phyloP scores from a whole-genome alignment of 2,888 invertebrate species.

The Schizaphis graminum region DNA sequence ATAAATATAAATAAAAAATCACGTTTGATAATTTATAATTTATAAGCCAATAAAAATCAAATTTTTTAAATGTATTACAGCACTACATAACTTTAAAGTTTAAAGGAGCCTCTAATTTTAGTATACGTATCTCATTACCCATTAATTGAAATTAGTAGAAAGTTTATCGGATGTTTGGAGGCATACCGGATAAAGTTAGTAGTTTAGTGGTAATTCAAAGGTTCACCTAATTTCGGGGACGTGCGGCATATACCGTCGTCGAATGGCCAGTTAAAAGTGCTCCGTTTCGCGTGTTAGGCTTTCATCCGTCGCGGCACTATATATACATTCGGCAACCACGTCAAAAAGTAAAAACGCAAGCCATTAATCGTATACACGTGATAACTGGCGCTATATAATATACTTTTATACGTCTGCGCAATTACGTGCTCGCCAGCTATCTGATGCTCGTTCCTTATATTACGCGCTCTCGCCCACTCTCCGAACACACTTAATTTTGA shows the following conservation, averaged over 20 bases:
- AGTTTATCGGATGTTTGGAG: slow-evolving; percentile 16
- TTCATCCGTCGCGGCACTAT: neutral
- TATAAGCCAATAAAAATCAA: neutral
- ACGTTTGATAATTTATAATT: neutral
- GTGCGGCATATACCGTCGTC: neutral
- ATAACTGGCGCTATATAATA: neutral
- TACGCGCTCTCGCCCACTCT: neutral
- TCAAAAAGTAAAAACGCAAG: slow-evolving; percentile 41
- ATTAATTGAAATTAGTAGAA: slow-evolving; percentile 38
- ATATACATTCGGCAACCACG: slow-evolving; percentile 3
- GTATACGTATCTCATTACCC: neutral
- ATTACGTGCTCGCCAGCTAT: neutral
- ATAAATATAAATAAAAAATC: neutral
- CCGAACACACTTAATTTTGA: slow-evolving; percentile 32
- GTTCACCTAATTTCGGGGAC: slow-evolving; percentile 11
- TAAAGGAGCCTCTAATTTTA: neutral
- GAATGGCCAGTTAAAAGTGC: slow-evolving; percentile 24
- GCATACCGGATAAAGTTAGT: neutral
- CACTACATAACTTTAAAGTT: neutral
- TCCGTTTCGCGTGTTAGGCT: slow-evolving; percentile 26
- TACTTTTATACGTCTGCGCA: neutral
- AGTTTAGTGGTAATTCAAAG: neutral
- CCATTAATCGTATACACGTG: slow-evolving; percentile 30
- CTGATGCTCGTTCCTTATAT: neutral
- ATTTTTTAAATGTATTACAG: neutral